phyloP scores from a whole-genome alignment of 92 coral and sea anemone genomes.

The Phenganax stokvisi region DNA sequence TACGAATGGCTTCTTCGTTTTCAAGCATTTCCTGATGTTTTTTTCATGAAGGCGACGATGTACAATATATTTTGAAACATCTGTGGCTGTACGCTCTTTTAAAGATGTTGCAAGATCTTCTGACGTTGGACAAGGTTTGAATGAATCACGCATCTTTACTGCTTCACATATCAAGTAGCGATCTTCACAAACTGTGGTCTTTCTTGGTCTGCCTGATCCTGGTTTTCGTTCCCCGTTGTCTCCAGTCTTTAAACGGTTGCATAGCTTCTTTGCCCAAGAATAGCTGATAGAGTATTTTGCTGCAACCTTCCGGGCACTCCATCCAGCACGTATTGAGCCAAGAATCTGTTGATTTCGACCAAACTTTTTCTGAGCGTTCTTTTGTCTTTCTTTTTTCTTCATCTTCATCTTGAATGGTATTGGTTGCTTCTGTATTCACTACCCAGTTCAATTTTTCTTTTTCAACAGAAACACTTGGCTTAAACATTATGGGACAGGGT shows the following conservation, averaged over 20 bases:
- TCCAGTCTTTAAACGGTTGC: background rate
- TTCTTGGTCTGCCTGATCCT: slow-evolving; percentile 3
- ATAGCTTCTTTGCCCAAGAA: slow-evolving; percentile 9
- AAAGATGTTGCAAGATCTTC: background rate
- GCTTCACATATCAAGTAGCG: background rate
- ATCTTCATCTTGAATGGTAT: background rate
- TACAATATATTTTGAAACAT: background rate
- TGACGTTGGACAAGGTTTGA: background rate
- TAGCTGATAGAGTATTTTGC: background rate
- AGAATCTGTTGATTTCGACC: slow-evolving; percentile 9
- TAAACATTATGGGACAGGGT: no score
- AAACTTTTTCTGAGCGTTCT: slow-evolving; percentile 8
- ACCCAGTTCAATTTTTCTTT: no score
- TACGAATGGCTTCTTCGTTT: no score
- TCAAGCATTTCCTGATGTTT: no score
- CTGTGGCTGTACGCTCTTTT: background rate
- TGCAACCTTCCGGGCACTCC: slow-evolving; percentile 7
- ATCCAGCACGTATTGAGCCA: slow-evolving; percentile 3
- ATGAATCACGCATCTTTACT: background rate
- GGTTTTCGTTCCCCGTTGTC: slow-evolving; percentile 5
- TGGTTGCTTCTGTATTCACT: no score
- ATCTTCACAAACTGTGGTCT: background rate
- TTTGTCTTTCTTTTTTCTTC: background rate
- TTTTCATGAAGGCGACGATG: background rate
- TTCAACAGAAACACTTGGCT: no score